Evolutionary conservation across 1,140 invertebrate genomes (phyloP), one percentile per base, ranked within the genome.

Genomic region (Drosophila kurseongensis): DNA sequence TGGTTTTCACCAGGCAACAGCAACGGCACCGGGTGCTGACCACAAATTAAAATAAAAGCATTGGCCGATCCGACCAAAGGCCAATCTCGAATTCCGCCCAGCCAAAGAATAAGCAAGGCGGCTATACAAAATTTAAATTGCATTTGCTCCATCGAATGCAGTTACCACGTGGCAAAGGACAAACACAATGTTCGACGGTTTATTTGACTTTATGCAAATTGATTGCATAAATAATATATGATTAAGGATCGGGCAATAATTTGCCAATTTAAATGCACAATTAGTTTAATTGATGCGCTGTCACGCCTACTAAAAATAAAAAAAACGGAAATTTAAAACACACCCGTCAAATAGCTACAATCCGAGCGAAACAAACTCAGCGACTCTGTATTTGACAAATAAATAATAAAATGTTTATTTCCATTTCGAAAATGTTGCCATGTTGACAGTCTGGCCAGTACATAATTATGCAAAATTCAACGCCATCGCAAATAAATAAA

Each of bases 381-480:
- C 58, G 48, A 38, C 35, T 35, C 38, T 12, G 45, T 68, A 75
- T 60, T 59, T 73, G 68, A 75, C 52, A 73, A 77, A 85, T 86
- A 78, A 85, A 75, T 71, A 75, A 69, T 74, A 66, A 75, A 71
- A 86, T 82, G 72, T 71, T 71, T 71, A 71, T 71, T 71, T 58
- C 66, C 51, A 58, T 47, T 57, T 54, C 51, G 54, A 69, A 58
- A 81, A 77, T 73, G 82, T 78, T 60, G 69, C 75, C 58, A 54
- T 78, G 71, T 75, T 56, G 73, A 72, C 63, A 71, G 72, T 16
- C 55, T n/a, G 40, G 42, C 56, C 69, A 75, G 54, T 75, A 61
- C 58, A 78, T 78, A 86, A 86, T 83, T 83, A 86, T 86, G 79
- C 83, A 88, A 88, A 88, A 79, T 74, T 74, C 78, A 69, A 29